A percentile compares a stretch with the other conserved stretches of the same genome.
Conservation (phyloP, 2,888 invertebrate species). For the Artemia sinica region DNA sequence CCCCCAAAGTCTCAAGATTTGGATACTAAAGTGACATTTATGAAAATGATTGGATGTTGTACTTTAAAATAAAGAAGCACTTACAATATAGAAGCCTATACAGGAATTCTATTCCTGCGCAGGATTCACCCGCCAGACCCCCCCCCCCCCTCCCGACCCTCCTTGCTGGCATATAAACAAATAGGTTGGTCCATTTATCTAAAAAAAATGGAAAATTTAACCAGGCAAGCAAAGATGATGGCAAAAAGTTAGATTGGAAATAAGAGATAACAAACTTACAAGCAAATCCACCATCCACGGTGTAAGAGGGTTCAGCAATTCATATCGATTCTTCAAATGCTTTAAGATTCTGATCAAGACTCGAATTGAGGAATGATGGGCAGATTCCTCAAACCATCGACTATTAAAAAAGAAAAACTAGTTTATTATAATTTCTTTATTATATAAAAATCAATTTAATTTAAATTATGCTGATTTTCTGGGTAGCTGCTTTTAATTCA, state of each 20-base stretch:
- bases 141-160: too few relatives aligned
- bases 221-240: too few relatives aligned
- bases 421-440: background rate
- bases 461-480: too few relatives aligned
- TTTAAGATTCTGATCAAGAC: conserved; percentile 80
- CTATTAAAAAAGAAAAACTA: conserved; percentile 32
- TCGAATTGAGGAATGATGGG: conserved; percentile 89
- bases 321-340: conserved; percentile 72
- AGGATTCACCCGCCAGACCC: too few relatives aligned
- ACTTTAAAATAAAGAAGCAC: too few relatives aligned
- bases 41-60: too few relatives aligned
- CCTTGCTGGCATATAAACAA: background rate
- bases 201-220: too few relatives aligned
- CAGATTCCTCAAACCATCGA: conserved; percentile 95
- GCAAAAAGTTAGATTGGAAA: conserved; percentile 14
- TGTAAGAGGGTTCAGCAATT: conserved; percentile 72
- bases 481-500: too few relatives aligned
- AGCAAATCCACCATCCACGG: conserved; percentile 94
- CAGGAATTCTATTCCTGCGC: too few relatives aligned
- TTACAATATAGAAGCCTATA: too few relatives aligned
- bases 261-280: conserved; percentile 30
- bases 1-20: too few relatives aligned
- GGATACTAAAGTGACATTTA: too few relatives aligned
- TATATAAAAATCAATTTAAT: background rate
- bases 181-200: conserved; percentile 7